Evolutionary conservation across 1,140 invertebrate genomes (phyloP), one percentile per base, ranked within the genome.

Genomic region (Brachionus rotundiformis): DNA sequence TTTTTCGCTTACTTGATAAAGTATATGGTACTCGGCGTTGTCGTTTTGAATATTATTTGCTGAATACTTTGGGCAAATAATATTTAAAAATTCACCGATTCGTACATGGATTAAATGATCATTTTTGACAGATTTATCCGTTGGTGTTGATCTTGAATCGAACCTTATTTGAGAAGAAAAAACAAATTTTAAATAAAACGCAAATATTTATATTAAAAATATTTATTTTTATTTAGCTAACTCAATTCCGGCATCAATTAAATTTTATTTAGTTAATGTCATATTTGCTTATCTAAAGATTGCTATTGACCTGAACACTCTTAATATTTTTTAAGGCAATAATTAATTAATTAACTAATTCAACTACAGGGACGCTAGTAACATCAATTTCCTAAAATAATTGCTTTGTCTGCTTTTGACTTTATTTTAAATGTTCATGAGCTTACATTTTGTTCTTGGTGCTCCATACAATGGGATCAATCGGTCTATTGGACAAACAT

Each of bases 71-170:
- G 76, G 76, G 4, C 76, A 79, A 41, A 59, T 59, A 13, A 79
- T 79, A 39, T 79, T 79, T 33, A 79, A 63, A 79, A 79, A 79
- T 59, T 79, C 76, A 59, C 76, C 76, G 31, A 79, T 79, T 79
- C 76, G 11, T 23, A 79, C 76, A 25, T 79, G 23, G n/a, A 79
- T 63, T 59, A 79, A 54, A 59, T 79, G 76, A 79, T 77, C 41
- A 19, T 16, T 71, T 71, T 73, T 41, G 39, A 44, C 39, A 44
- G 68, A 44, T 73, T 73, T 41, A 27, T 73, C 68, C 36, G 33
- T 73, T 44, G 31, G 33, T 71, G 29, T 36, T 39, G 68, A 44
- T 44, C 36, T 73, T 31, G 36, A 25, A 29, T 73, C 68, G 39
- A 73, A 73, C 68, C 68, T 73, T 65, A 19, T 63, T 63, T 63